Evolutionary conservation across 2,113 vertebrate genomes (phyloP), one percentile per base, ranked within the genome.

Genomic region (Engraulis encrasicolus): DNA sequence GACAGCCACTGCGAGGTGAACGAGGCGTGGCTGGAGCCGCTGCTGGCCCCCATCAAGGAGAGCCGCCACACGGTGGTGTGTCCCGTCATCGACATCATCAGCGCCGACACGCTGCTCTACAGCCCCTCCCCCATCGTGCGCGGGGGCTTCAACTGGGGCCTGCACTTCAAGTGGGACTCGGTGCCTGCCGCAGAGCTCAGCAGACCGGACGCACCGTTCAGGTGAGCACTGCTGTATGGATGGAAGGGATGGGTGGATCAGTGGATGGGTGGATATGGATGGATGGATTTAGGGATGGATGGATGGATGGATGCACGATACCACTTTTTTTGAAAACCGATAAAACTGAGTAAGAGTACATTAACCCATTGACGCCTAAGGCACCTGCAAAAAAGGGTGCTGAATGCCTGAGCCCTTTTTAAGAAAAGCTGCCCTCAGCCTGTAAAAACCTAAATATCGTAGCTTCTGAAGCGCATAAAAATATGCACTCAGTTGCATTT

Each of bases 1-100:
- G 98, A 99, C 93, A 99, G 97, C 87, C 98, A 99, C 94, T 99
- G 98, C 1, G 98, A 99, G 88, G 98, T 99, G 86, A 99, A 99
- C 0, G 91, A 94, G 89, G 89, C 92, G 83, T 99, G 98, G 98
- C 78, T 99, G 78, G 96, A 97, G 86, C 98, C 98, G 0, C 91
- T 99, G 87, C 93, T 99, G 89, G 87, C 95, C 0, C 93, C 94
- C 12, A 95, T 99, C 89, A 90, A 78, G 48, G 91, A 93, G 83
- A 95, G 98, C 82, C 91, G 15, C 0, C 95, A 61, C 45, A 96
- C 95, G 0, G 98, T 99, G 23, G 98, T 99, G 86, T 99, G 98
- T 85, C 98, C 98, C 0, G 96, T 99, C 81, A 99, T 99, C 0
- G 98, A 99, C 92, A 99, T 99, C 90, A 97, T 99, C 94, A 99